Evolutionary conservation across 2,888 invertebrate species (phyloP).

Genomic region (Syrista parreyssii): DNA sequence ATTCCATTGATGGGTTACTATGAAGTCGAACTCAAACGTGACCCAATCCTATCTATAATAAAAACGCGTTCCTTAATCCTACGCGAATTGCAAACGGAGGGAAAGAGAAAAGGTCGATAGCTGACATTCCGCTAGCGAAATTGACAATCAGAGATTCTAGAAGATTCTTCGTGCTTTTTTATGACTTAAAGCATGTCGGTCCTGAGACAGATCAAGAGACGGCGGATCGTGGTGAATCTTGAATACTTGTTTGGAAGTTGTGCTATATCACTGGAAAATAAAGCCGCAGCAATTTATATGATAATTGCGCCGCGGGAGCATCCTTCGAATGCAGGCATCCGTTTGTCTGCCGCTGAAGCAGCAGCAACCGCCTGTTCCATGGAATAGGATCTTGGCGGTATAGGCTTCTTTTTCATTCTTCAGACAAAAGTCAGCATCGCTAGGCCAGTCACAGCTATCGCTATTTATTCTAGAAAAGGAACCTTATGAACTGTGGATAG

Average conservation of each 20-base stretch:
- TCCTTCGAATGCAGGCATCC: conserved; percentile 45
- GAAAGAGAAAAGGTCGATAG: background rate
- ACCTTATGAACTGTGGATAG: background rate
- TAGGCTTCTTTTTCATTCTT: background rate
- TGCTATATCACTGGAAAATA: conserved; percentile 27
- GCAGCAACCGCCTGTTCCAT: background rate
- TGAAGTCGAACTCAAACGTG: background rate
- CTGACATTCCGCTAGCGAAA: background rate
- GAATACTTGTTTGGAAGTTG: background rate
- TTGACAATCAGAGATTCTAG: background rate
- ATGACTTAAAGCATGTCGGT: background rate
- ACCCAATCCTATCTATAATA: background rate
- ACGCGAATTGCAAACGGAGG: background rate
- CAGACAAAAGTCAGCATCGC: background rate
- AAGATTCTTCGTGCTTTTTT: background rate
- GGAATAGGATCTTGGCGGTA: background rate
- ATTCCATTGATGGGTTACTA: background rate
- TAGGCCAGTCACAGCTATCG: background rate
- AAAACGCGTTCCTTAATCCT: background rate
- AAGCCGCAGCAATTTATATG: conserved; percentile 56
- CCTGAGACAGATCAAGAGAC: background rate
- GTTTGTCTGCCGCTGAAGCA: conserved; percentile 35
- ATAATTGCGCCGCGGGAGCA: conserved; percentile 49
- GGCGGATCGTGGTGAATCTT: background rate
- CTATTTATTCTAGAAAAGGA: background rate